phyloP scores from a whole-genome alignment of 2,797 vertebrate genomes.

The Setipinna tenuifilis region DNA sequence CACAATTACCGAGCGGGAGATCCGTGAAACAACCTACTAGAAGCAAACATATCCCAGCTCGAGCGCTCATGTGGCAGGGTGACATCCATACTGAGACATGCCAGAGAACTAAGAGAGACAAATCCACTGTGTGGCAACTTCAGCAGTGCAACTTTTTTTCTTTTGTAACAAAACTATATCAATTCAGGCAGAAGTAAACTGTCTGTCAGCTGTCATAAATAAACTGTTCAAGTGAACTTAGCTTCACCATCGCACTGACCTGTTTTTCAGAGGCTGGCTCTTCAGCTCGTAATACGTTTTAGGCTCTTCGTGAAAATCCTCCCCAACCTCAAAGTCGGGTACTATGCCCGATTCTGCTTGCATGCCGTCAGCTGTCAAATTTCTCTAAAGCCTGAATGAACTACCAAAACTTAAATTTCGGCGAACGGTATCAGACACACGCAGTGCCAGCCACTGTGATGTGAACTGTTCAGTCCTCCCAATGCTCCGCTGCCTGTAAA shows the following conservation, averaged over 20 bases:
- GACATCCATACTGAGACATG: neutral
- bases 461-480: slow-evolving; percentile 44
- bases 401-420: slow-evolving; percentile 48
- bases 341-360: slow-evolving; percentile 96
- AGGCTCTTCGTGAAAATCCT: slow-evolving; percentile 93
- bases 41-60: slow-evolving; percentile 42
- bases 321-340: slow-evolving; percentile 92
- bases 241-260: slow-evolving; percentile 80
- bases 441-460: slow-evolving; percentile 58
- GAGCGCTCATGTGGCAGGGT: slow-evolving; percentile 33
- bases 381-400: slow-evolving; percentile 47
- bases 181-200: neutral
- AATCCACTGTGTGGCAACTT: neutral
- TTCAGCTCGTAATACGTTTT: slow-evolving; percentile 98
- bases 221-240: slow-evolving; percentile 64
- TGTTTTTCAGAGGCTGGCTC: slow-evolving; percentile 94
- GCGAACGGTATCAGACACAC: slow-evolving; percentile 58
- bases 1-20: slow-evolving; percentile 60
- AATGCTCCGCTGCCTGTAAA: slow-evolving; percentile 29
- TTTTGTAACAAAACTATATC: neutral
- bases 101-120: neutral
- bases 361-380: slow-evolving; percentile 77
- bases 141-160: neutral
- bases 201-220: slow-evolving; percentile 15
- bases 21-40: slow-evolving; percentile 46